Percentiles rank a stretch among this genome's conserved stretches.
These are phyloP conservation scores for Sapayoa aenigma DNA, from an alignment of 2,113 vertebrate genomes.

Conservation along the genomic window DNA sequence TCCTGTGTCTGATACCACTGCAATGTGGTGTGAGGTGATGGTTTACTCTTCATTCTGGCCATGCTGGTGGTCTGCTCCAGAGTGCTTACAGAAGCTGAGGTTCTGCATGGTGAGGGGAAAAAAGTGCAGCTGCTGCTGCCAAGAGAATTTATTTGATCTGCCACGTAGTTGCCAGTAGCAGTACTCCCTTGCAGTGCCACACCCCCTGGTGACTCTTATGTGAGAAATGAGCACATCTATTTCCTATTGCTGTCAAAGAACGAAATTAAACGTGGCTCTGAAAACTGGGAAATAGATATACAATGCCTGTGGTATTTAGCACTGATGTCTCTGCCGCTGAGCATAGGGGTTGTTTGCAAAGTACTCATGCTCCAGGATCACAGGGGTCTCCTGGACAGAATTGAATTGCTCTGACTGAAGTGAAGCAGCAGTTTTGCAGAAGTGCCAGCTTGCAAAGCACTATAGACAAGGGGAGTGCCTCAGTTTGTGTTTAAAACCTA, in stretches of 20 bases:
- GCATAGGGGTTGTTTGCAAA: neutral
- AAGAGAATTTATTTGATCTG: neutral
- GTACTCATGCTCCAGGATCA: neutral
- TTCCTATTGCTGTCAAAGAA: neutral
- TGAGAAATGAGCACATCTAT: neutral
- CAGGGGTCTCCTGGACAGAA: neutral
- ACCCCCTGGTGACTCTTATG: neutral
- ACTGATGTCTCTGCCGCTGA: neutral
- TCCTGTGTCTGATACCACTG: neutral
- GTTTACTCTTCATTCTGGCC: neutral
- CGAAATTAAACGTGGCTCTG: rapidly evolving
- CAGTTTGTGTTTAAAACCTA: neutral
- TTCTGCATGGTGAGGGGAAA: neutral
- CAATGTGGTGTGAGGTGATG: neutral
- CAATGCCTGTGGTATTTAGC: neutral
- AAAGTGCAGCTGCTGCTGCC: neutral
- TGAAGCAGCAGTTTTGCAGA: neutral
- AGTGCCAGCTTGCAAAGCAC: neutral
- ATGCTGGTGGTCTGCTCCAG: neutral
- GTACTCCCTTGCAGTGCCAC: neutral
- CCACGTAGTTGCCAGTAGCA: neutral
- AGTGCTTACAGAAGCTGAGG: neutral
- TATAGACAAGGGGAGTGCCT: neutral
- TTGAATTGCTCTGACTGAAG: neutral
- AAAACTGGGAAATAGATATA: neutral